Conservation (phyloP, 1,140 invertebrate genomes). For the Ceratoteleas bidentatus region DNA sequence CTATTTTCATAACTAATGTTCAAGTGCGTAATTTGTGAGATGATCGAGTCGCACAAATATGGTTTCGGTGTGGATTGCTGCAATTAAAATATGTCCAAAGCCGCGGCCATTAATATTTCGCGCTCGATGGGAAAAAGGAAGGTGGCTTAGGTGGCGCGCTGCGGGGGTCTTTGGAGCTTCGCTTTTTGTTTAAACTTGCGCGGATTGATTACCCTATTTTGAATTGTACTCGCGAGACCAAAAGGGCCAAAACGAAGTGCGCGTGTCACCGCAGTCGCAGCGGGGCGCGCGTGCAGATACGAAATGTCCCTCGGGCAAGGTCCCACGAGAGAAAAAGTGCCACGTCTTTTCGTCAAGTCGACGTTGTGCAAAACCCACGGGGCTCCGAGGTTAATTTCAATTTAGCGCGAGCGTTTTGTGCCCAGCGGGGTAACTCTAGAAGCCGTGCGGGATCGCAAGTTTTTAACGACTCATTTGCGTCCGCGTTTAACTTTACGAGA, state of each 20-base stretch:
- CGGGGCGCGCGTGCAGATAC: conserved; percentile 25
- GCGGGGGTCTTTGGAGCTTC: conserved; percentile 62
- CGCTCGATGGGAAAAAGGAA: conserved; percentile 41
- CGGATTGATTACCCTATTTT: conserved; percentile 55
- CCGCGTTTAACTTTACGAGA: conserved; percentile 38
- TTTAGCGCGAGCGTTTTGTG: conserved; percentile 40
- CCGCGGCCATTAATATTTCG: conserved; percentile 70
- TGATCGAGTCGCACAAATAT: conserved; percentile 29
- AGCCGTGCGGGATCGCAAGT: conserved; percentile 27
- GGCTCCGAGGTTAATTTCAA: conserved; percentile 27
- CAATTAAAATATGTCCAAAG: conserved; percentile 73
- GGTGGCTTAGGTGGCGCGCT: conserved; percentile 48
- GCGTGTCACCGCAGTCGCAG: conserved; percentile 44
- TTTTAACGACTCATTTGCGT: conserved; percentile 55
- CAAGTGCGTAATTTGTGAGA: background rate
- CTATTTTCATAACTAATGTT: background rate
- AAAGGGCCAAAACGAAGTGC: conserved; percentile 25
- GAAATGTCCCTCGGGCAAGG: conserved; percentile 2
- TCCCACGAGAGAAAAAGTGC: conserved; percentile 16
- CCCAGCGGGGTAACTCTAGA: conserved; percentile 57
- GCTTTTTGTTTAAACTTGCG: conserved; percentile 37
- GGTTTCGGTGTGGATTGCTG: conserved; percentile 53
- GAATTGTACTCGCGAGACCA: conserved; percentile 28
- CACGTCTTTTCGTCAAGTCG: conserved; percentile 49
- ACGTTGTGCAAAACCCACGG: conserved; percentile 29